phyloP scores from a whole-genome alignment of 2,888 invertebrate species.

The Brachyopa scutellaris region DNA sequence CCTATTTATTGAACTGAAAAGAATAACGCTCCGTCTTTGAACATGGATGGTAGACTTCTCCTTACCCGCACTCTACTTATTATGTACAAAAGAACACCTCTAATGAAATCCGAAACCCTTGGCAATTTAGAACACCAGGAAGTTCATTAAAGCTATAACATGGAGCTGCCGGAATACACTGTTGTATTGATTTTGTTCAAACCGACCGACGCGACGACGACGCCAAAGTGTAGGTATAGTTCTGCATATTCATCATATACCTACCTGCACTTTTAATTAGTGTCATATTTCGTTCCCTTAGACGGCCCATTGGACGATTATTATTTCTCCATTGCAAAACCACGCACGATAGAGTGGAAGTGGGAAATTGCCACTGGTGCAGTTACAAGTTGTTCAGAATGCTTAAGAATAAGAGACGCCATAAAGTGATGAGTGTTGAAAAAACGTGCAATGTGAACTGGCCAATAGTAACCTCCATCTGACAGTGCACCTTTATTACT shows the following conservation, averaged over 20 bases:
- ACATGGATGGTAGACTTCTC: not conserved
- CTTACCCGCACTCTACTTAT: not conserved
- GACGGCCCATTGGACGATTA: not conserved
- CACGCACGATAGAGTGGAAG: slow-evolving; percentile 2
- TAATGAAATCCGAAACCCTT: slow-evolving; percentile 42
- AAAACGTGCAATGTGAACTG: slow-evolving; percentile 10
- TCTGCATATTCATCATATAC: not conserved
- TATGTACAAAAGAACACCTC: not conserved
- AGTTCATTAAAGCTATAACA: slow-evolving; percentile 47
- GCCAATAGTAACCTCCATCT: slow-evolving; percentile 46
- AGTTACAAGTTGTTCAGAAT: slow-evolving; percentile 26
- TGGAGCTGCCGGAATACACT: not conserved
- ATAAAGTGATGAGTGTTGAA: too few relatives aligned
- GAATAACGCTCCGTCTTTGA: not conserved
- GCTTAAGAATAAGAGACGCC: slow-evolving; percentile 5
- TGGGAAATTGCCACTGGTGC: slow-evolving; percentile 10
- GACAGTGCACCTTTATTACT: slow-evolving; percentile 36
- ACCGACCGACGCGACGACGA: too few relatives aligned
- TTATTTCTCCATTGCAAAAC: too few relatives aligned
- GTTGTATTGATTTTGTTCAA: slow-evolving; percentile 14
- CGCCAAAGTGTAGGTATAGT: not conserved
- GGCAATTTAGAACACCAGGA: slow-evolving; percentile 52
- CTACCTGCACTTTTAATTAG: slow-evolving; percentile 28
- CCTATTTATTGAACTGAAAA: slow-evolving; percentile 37
- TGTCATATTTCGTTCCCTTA: not conserved